Percentiles rank a stretch among this genome's conserved stretches.
phyloP scores from a whole-genome alignment of 2,797 vertebrate species.

The Margarornis squamiger region DNA sequence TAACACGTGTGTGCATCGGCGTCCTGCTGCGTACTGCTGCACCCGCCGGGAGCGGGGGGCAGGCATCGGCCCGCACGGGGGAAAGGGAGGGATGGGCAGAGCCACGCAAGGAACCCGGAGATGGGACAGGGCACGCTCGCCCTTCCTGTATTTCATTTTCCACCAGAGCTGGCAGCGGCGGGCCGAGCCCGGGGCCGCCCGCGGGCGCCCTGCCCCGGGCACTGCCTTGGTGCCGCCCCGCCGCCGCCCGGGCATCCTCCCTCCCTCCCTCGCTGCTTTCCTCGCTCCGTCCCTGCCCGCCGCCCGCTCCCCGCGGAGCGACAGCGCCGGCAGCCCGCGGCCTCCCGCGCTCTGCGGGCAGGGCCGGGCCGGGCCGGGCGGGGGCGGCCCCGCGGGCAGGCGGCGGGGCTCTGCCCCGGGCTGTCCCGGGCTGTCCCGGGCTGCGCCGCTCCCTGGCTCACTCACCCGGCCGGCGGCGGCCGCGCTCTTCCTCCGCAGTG shows the following conservation, averaged over 20 bases:
- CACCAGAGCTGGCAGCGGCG: background rate
- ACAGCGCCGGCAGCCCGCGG: background rate
- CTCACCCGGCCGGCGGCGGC: constrained; percentile 70
- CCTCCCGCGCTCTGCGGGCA: background rate
- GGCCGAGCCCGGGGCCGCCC: too few species aligned
- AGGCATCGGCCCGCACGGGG: fast-evolving
- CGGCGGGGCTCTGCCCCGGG: background rate
- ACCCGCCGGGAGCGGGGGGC: background rate
- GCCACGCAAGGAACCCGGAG: background rate
- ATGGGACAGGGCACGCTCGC: background rate
- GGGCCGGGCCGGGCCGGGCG: background rate
- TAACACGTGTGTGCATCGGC: background rate
- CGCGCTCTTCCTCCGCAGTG: constrained; percentile 77
- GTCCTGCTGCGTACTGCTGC: background rate
- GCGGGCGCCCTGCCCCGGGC: background rate
- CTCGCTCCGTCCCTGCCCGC: too few species aligned
- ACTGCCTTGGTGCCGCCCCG: background rate
- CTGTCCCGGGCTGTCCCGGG: background rate
- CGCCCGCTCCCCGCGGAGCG: background rate
- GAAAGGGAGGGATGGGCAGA: background rate
- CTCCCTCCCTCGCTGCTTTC: too few species aligned
- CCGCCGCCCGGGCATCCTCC: background rate
- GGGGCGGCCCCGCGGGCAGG: background rate
- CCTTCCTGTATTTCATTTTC: background rate
- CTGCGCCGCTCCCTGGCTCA: background rate